phyloP scores from a whole-genome alignment of 2,888 invertebrate species.

The Cabera pusaria region DNA sequence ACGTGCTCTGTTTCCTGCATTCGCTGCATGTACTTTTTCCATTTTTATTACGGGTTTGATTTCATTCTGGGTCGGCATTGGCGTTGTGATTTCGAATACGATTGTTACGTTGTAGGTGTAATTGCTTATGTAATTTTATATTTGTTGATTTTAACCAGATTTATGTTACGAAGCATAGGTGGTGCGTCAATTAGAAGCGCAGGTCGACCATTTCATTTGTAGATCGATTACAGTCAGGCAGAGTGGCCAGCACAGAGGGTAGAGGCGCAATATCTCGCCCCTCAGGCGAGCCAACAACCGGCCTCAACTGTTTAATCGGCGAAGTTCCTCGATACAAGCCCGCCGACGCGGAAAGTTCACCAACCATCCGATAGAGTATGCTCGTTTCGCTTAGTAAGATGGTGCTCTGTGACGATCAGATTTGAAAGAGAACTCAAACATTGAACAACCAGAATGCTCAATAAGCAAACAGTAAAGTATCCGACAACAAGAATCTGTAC shows the following conservation, averaged over 20 bases:
- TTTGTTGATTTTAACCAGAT: no score
- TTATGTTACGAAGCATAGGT: no score
- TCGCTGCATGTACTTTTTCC: conserved; percentile 12
- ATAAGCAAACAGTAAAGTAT: no score
- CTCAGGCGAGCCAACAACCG: conserved; percentile 36
- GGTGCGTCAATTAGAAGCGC: no score
- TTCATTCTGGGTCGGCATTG: no score
- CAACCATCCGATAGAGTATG: conserved; percentile 57
- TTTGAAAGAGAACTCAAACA: no score
- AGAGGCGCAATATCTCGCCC: conserved; percentile 51
- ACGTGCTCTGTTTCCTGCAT: conserved; percentile 21
- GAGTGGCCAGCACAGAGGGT: conserved; percentile 20
- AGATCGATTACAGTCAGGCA: conserved; percentile 23
- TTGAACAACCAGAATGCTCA: no score
- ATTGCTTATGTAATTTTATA: no score
- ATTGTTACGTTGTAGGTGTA: no score
- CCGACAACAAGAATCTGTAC: no score
- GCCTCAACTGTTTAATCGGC: conserved; percentile 67
- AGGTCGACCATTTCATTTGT: conserved; percentile 18
- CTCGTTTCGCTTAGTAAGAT: conserved; percentile 49
- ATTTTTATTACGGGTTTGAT: conserved; percentile 6
- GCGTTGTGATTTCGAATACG: no score
- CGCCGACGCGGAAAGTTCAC: conserved; percentile 61
- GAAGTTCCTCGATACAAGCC: conserved; percentile 66
- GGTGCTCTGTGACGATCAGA: conserved; percentile 5